A percentile compares a stretch with the other conserved stretches of the same genome.
These are phyloP conservation scores for Teleopsis dalmanni DNA, from an alignment of 1,140 invertebrate genomes.

Conservation along the genomic window DNA sequence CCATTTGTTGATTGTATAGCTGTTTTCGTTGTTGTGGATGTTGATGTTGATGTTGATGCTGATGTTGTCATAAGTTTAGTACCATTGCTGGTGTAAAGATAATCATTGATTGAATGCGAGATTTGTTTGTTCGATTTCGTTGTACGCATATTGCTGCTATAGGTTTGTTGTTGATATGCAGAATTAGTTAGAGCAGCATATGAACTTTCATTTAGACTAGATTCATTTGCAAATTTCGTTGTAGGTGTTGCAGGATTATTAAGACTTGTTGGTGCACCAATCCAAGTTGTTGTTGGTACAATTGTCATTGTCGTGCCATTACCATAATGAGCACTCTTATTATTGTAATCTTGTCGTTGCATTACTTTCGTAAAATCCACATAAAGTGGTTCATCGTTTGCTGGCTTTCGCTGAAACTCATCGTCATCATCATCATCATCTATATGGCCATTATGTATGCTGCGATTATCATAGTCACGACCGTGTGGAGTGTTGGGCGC, in stretches of 20 bases:
- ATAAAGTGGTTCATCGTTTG: conserved; percentile 40
- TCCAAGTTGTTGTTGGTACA: conserved; percentile 4
- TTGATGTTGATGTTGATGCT: not conserved
- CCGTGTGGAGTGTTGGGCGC: conserved; percentile 18
- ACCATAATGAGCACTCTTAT: not conserved
- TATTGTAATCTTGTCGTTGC: conserved; percentile 7
- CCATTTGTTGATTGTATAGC: not conserved
- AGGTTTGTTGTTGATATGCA: not conserved
- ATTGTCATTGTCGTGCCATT: conserved; percentile 4
- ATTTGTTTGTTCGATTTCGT: conserved; percentile 19
- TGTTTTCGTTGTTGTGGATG: not conserved
- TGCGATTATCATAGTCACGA: conserved; percentile 14
- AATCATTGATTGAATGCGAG: conserved; percentile 36
- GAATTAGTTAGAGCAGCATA: not conserved
- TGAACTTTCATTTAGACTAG: not conserved
- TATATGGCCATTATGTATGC: conserved; percentile 6
- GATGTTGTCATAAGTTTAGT: conserved; percentile 7
- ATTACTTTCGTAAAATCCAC: conserved; percentile 43
- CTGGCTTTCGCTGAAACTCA: conserved; percentile 41
- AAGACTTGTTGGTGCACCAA: not conserved
- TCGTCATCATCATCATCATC: conserved; percentile 18
- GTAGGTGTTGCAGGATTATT: not conserved
- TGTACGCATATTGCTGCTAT: conserved; percentile 25
- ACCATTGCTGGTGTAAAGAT: conserved; percentile 30
- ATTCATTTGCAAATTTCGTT: conserved; percentile 9